These are phyloP conservation scores for Pollenia angustigena DNA, from an alignment of 2,888 invertebrate genomes.

Conservation along the genomic window DNA sequence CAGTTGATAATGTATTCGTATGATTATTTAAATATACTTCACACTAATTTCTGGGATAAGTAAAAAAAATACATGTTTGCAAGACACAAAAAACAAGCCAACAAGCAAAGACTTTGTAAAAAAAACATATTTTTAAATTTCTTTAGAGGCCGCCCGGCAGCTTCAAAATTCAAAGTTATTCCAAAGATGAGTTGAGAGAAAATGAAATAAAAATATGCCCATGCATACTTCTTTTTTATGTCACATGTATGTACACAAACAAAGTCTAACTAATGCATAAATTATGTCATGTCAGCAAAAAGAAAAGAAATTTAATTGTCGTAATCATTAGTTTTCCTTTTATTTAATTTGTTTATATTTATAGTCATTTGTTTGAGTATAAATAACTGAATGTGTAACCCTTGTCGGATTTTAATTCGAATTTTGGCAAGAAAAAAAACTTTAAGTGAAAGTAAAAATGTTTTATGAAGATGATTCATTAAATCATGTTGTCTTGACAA, in stretches of 20 bases:
- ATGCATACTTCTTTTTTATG: conserved; percentile 6
- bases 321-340: conserved; percentile 43
- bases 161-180: conserved; percentile 17
- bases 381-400: conserved; percentile 34
- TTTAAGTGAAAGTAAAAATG: conserved; percentile 47
- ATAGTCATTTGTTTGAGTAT: conserved; percentile 7
- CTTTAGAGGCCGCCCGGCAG: conserved; percentile 40
- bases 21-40: neutral
- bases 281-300: conserved; percentile 41
- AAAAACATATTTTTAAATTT: conserved; percentile 28
- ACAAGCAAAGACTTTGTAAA: neutral
- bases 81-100: neutral
- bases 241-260: neutral
- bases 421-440: conserved; percentile 40
- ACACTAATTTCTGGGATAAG: conserved; percentile 18
- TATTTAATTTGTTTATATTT: conserved; percentile 47
- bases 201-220: conserved; percentile 25
- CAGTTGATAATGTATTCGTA: conserved; percentile 45
- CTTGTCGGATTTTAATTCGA: conserved; percentile 27
- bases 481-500: neutral
- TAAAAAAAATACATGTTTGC: neutral
- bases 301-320: conserved; percentile 53
- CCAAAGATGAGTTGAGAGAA: conserved; percentile 31
- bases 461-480: conserved; percentile 39
- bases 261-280: conserved; percentile 28